phyloP scores from a whole-genome alignment of 2,888 invertebrate genomes.

The Nesidiocoris tenuis region DNA sequence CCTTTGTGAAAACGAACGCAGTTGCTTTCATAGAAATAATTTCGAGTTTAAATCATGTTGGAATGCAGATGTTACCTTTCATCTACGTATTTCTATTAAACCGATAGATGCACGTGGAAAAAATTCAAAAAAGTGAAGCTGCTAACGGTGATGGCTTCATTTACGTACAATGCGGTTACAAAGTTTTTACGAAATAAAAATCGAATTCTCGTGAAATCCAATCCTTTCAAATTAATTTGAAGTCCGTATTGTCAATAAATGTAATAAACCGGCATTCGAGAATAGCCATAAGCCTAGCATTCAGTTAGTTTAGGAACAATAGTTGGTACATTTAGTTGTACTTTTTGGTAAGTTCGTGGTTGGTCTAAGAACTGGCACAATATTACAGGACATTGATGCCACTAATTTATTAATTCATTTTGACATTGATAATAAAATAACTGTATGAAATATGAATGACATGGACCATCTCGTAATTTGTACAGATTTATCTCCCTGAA shows the following conservation, averaged over 20 bases:
- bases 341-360: conserved; percentile 32
- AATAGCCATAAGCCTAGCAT: conserved; percentile 31
- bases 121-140: too few relatives aligned
- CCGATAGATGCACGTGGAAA: too few relatives aligned
- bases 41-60: too few relatives aligned
- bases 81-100: too few relatives aligned
- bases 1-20: too few relatives aligned
- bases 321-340: conserved; percentile 36
- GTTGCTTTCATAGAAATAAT: too few relatives aligned
- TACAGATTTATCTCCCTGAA: conserved; percentile 46
- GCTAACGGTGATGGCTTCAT: too few relatives aligned
- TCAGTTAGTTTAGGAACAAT: conserved; percentile 40
- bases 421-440: conserved; percentile 45
- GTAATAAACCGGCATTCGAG: conserved; percentile 22
- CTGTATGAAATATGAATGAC: conserved; percentile 44
- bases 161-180: too few relatives aligned
- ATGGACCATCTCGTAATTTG: conserved; percentile 46
- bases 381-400: conserved; percentile 24
- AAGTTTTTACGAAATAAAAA: too few relatives aligned
- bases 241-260: conserved; percentile 28
- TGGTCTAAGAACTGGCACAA: conserved; percentile 34
- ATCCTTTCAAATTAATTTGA: background rate
- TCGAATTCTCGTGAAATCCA: too few relatives aligned
- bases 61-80: too few relatives aligned
- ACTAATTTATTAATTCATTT: conserved; percentile 30